These are phyloP conservation scores for Malurus elegans DNA, from an alignment of 2,113 vertebrate species.

Conservation along the genomic window DNA sequence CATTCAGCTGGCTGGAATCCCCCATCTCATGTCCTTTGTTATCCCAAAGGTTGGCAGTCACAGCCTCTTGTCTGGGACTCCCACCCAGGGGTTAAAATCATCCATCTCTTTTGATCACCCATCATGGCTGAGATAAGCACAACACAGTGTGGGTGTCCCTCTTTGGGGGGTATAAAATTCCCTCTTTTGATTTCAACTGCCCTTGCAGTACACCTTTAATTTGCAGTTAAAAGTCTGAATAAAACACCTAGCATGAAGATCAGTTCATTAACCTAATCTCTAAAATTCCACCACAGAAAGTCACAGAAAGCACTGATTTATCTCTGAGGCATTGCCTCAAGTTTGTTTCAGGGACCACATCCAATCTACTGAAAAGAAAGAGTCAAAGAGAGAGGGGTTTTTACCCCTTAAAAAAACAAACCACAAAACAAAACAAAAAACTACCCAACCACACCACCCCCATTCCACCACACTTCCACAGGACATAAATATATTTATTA, in stretches of 20 bases:
- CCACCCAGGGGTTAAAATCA: background rate
- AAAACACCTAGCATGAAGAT: background rate
- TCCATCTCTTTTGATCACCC: too few relatives aligned
- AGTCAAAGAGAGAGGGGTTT: background rate
- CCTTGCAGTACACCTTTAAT: constrained; percentile 9
- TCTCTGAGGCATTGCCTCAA: background rate
- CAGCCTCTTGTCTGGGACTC: background rate
- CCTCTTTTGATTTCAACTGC: background rate
- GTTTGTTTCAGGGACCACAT: background rate
- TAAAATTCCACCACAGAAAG: background rate
- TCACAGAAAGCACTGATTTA: background rate
- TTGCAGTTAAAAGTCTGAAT: constrained; percentile 2
- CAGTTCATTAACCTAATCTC: background rate
- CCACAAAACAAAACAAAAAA: background rate
- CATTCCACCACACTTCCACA: background rate
- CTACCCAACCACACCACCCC: background rate
- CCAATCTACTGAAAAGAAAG: background rate
- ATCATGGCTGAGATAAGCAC: background rate
- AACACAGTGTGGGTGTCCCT: background rate
- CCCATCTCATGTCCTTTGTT: background rate
- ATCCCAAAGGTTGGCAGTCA: background rate
- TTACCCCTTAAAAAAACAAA: background rate
- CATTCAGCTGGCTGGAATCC: background rate
- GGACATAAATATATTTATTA: background rate
- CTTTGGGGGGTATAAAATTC: background rate